phyloP scores from a whole-genome alignment of 2,797 vertebrate species.

The Mus spretus region DNA sequence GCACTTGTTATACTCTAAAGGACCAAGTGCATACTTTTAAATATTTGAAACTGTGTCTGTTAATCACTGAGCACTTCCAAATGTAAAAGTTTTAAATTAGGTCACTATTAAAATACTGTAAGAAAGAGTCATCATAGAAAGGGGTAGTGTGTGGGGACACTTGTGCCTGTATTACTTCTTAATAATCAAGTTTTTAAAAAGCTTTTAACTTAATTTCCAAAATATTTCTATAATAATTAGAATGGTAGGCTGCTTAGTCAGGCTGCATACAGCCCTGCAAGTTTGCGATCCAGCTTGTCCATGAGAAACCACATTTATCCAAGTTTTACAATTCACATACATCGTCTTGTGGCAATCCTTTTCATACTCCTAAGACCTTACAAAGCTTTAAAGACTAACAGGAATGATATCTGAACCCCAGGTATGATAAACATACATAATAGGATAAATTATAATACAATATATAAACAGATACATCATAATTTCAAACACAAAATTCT shows the following conservation, averaged over 20 bases:
- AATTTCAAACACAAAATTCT: slow-evolving; percentile 64
- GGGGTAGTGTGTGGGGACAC: background rate
- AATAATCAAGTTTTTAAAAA: slow-evolving; percentile 57
- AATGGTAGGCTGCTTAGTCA: slow-evolving; percentile 23
- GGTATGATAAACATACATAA: slow-evolving; percentile 51
- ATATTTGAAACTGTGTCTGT: slow-evolving; percentile 28
- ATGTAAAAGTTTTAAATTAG: slow-evolving; percentile 65
- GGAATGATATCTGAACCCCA: slow-evolving; percentile 37
- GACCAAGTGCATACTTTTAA: slow-evolving; percentile 20
- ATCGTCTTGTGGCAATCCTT: slow-evolving; percentile 18
- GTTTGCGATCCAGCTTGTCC: slow-evolving; percentile 21
- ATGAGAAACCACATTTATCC: background rate
- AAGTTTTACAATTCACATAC: background rate
- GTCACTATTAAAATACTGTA: slow-evolving; percentile 43
- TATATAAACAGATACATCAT: slow-evolving; percentile 43
- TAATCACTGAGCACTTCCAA: slow-evolving; percentile 60
- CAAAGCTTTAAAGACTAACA: slow-evolving; percentile 43
- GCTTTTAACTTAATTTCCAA: slow-evolving; percentile 46
- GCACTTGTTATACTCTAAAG: slow-evolving; percentile 16
- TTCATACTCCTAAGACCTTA: slow-evolving; percentile 17
- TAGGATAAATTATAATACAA: slow-evolving; percentile 40
- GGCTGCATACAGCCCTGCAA: background rate
- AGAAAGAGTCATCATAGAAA: background rate
- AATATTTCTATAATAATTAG: slow-evolving; percentile 62
- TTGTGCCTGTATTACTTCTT: background rate